Percentiles rank a stretch among this genome's conserved stretches.
Evolutionary conservation across 2,797 vertebrate genomes (phyloP).

Genomic region (Catostomus latipinnis): DNA sequence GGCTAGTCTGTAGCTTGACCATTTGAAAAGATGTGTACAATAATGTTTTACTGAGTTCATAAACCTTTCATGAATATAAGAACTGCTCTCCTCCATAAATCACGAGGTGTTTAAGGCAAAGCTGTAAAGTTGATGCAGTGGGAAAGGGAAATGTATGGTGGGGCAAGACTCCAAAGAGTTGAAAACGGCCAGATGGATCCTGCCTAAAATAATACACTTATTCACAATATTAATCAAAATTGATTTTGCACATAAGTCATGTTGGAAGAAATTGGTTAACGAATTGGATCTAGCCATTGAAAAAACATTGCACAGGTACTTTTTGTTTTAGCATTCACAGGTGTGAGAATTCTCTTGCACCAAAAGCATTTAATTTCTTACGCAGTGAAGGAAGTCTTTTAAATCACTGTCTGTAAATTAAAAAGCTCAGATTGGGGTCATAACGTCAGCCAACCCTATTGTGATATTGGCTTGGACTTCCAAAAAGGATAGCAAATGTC

Average conservation of each 20-base stretch:
- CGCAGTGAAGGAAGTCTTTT: too few relatives aligned
- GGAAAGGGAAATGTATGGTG: constrained; percentile 59
- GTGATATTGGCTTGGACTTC: too few relatives aligned
- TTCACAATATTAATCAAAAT: constrained; percentile 37
- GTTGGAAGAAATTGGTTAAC: background rate
- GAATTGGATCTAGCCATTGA: constrained; percentile 4
- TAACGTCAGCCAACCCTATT: background rate
- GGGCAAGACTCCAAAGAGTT: constrained; percentile 39
- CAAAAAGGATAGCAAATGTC: too few relatives aligned
- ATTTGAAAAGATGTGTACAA: constrained; percentile 64
- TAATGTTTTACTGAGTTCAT: constrained; percentile 62
- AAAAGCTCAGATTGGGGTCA: constrained; percentile 2
- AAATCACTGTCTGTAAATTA: background rate
- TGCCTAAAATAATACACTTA: constrained; percentile 38
- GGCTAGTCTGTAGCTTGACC: constrained; percentile 77
- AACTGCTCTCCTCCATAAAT: constrained; percentile 75
- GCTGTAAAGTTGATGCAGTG: constrained; percentile 65
- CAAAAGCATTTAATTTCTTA: background rate
- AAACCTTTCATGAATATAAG: constrained; percentile 76
- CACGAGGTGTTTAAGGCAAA: constrained; percentile 74
- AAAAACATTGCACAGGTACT: background rate
- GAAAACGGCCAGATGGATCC: constrained; percentile 18
- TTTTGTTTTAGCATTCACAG: constrained; percentile 15
- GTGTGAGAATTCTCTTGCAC: constrained; percentile 16
- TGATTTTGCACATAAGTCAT: constrained; percentile 24